Evolutionary conservation across 1,140 invertebrate genomes (phyloP).

Genomic region (Pseudomyrmex cubaensis): DNA sequence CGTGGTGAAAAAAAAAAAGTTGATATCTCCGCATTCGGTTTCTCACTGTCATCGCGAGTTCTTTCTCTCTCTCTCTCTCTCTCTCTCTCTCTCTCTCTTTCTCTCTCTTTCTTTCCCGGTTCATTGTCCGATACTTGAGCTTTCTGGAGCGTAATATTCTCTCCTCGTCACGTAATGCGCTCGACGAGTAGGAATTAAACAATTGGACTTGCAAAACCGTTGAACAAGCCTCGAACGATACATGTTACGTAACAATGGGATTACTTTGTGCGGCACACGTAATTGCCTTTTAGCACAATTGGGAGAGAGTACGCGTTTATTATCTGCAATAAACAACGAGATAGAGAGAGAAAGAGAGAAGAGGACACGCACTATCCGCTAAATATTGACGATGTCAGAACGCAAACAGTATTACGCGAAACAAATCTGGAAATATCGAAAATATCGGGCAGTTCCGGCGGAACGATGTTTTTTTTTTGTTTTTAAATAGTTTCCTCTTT

Average conservation of each 20-base stretch:
- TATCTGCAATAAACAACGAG: neutral
- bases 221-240: constrained; percentile 40
- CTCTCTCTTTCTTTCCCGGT: too few relatives aligned
- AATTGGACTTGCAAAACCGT: constrained; percentile 37
- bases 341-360: neutral
- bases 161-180: constrained; percentile 33
- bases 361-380: neutral
- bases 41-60: constrained; percentile 20
- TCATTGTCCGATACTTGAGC: constrained; percentile 54
- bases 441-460: neutral
- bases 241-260: constrained; percentile 36
- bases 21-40: constrained; percentile 43
- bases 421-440: neutral
- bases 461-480: too few relatives aligned
- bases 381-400: neutral
- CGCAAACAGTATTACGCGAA: neutral
- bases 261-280: constrained; percentile 5
- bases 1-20: constrained; percentile 32
- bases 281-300: constrained; percentile 17
- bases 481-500: neutral
- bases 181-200: constrained; percentile 51
- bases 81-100: too few relatives aligned
- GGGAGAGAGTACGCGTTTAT: neutral
- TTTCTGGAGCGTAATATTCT: constrained; percentile 60
- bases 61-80: too few relatives aligned